Evolutionary conservation across 2,888 invertebrate species (phyloP).

Genomic region (Heliconius hortense): DNA sequence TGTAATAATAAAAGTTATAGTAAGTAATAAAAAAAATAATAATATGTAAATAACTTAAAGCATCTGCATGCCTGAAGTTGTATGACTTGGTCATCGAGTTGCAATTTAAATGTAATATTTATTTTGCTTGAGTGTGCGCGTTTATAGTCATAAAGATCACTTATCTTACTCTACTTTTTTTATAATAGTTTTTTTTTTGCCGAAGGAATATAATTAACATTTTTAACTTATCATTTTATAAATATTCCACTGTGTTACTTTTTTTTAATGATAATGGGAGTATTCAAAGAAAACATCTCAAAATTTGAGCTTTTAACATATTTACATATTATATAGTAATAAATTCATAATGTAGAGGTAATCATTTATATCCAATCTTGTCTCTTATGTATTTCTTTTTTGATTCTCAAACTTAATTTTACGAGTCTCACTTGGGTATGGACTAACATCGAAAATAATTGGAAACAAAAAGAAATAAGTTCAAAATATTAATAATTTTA

Average conservation of each 20-base stretch:
- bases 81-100: constrained; percentile 40
- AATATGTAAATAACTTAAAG: neutral
- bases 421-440: too few species aligned
- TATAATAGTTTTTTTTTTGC: constrained; percentile 56
- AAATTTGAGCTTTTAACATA: neutral
- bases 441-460: too few species aligned
- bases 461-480: too few species aligned
- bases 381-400: too few species aligned
- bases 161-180: constrained; percentile 59
- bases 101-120: constrained; percentile 59
- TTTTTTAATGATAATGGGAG: neutral
- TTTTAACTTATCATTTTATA: constrained; percentile 21
- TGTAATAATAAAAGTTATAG: neutral
- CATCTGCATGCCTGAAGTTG: constrained; percentile 37
- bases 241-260: neutral
- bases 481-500: too few species aligned
- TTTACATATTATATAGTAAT: neutral
- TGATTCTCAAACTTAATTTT: too few species aligned
- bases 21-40: neutral
- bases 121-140: constrained; percentile 47
- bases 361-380: too few species aligned
- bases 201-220: constrained; percentile 58
- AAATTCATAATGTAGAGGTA: too few species aligned
- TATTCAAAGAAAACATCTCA: neutral
- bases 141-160: constrained; percentile 41